Percentiles rank a stretch among this genome's conserved stretches.
phyloP scores from a whole-genome alignment of 2,888 invertebrate genomes.

The Cosmia trapezina region DNA sequence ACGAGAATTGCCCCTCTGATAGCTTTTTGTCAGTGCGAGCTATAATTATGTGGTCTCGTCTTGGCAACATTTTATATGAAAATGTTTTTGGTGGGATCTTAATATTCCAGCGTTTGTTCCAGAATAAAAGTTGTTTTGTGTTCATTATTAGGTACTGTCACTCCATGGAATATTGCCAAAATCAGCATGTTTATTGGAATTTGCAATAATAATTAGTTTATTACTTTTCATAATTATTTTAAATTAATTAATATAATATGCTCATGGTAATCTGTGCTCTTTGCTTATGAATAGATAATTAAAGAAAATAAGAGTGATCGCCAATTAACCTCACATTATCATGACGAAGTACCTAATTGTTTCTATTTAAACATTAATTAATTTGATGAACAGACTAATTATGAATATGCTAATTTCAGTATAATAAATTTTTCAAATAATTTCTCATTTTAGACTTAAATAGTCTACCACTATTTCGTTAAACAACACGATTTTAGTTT shows the following conservation, averaged over 20 bases:
- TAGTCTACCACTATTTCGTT: background rate
- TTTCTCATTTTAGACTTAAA: background rate
- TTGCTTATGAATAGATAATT: background rate
- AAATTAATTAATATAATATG: background rate
- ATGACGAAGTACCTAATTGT: conserved; percentile 21
- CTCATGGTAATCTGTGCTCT: conserved; percentile 8
- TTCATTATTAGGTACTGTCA: too few relatives aligned
- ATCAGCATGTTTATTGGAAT: background rate
- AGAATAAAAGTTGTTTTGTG: too few relatives aligned
- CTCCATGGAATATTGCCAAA: background rate
- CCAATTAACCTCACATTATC: conserved; percentile 14
- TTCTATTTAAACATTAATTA: conserved; percentile 25
- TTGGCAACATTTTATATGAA: too few relatives aligned
- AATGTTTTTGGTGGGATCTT: too few relatives aligned
- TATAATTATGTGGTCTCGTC: too few relatives aligned
- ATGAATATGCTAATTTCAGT: background rate
- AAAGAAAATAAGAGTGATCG: conserved; percentile 16
- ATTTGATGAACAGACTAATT: conserved; percentile 17
- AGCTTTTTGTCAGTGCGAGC: too few relatives aligned
- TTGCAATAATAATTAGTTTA: background rate
- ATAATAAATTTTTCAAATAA: background rate
- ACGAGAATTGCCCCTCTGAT: too few relatives aligned
- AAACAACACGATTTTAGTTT: background rate
- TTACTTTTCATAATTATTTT: background rate
- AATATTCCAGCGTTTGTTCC: too few relatives aligned